phyloP scores from a whole-genome alignment of 1,140 invertebrate species.

The Leptinotarsa undecemlineata region DNA sequence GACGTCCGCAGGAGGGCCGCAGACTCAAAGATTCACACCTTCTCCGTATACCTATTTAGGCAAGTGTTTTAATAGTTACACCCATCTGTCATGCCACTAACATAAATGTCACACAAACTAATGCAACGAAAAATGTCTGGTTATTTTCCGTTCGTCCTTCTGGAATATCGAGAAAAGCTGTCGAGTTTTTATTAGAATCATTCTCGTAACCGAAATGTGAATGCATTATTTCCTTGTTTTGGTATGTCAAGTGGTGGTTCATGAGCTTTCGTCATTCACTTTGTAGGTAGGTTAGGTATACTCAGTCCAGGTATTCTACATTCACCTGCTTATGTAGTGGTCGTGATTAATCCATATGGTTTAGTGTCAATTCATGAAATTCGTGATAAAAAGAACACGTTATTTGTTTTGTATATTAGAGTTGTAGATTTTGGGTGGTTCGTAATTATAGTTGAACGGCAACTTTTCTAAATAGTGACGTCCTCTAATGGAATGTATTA shows the following conservation, averaged over 20 bases:
- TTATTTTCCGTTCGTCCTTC: too few relatives aligned
- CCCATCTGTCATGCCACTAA: constrained; percentile 49
- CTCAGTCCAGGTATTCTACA: constrained; percentile 37
- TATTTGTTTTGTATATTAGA: constrained; percentile 1
- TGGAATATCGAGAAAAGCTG: neutral
- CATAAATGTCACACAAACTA: constrained; percentile 30
- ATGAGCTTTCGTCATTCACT: constrained; percentile 50
- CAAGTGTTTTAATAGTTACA: constrained; percentile 40
- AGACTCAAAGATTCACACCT: constrained; percentile 44
- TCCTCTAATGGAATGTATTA: constrained; percentile 22
- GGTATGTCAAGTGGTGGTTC: constrained; percentile 33
- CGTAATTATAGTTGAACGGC: neutral
- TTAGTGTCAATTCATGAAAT: constrained; percentile 5
- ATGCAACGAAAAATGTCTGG: too few relatives aligned
- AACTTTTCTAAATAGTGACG: constrained; percentile 16
- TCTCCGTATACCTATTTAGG: constrained; percentile 52
- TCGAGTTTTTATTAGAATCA: neutral
- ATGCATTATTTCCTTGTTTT: constrained; percentile 30
- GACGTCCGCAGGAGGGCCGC: constrained; percentile 50
- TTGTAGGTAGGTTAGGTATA: constrained; percentile 19
- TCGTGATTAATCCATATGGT: constrained; percentile 48
- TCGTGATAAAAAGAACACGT: neutral
- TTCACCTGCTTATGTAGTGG: constrained; percentile 49
- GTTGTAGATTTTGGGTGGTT: neutral
- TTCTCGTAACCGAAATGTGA: neutral